These are phyloP conservation scores for Odontomachus brunneus DNA, from an alignment of 1,140 invertebrate genomes.

Conservation along the genomic window DNA sequence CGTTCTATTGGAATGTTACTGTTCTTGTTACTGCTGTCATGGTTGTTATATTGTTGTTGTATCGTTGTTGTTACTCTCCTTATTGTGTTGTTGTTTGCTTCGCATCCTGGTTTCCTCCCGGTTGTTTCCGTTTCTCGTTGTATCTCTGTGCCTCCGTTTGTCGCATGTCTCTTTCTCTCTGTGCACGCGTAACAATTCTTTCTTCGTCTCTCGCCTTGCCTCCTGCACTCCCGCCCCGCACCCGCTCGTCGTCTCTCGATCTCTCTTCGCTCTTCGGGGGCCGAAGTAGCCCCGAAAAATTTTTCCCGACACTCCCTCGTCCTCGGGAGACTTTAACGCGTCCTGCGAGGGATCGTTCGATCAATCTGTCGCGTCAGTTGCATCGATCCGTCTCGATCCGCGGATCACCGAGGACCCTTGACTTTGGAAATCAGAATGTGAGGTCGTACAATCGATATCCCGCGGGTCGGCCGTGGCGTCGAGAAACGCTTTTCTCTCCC, in stretches of 20 bases:
- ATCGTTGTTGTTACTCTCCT: slow-evolving; percentile 26
- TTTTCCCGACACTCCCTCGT: slow-evolving; percentile 15
- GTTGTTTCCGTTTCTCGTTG: slow-evolving; percentile 34
- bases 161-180: slow-evolving; percentile 48
- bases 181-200: slow-evolving; percentile 59
- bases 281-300: not conserved
- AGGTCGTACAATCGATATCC: slow-evolving; percentile 5
- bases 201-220: slow-evolving; percentile 27
- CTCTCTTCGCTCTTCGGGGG: slow-evolving; percentile 63
- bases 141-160: slow-evolving; percentile 34
- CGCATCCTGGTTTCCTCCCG: slow-evolving; percentile 24
- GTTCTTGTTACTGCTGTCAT: slow-evolving; percentile 58
- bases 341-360: slow-evolving; percentile 11
- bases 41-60: slow-evolving; percentile 24
- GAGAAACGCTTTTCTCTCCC: slow-evolving; percentile 34
- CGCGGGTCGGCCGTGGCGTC: not conserved
- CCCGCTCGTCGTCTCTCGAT: slow-evolving; percentile 55
- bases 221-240: slow-evolving; percentile 37
- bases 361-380: not conserved
- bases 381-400: not conserved
- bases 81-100: slow-evolving; percentile 50
- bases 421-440: not conserved
- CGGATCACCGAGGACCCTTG: not conserved
- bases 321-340: slow-evolving; percentile 13
- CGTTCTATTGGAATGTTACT: slow-evolving; percentile 48